Evolutionary conservation across 2,113 vertebrate species (phyloP).

Genomic region (Smithornis capensis): DNA sequence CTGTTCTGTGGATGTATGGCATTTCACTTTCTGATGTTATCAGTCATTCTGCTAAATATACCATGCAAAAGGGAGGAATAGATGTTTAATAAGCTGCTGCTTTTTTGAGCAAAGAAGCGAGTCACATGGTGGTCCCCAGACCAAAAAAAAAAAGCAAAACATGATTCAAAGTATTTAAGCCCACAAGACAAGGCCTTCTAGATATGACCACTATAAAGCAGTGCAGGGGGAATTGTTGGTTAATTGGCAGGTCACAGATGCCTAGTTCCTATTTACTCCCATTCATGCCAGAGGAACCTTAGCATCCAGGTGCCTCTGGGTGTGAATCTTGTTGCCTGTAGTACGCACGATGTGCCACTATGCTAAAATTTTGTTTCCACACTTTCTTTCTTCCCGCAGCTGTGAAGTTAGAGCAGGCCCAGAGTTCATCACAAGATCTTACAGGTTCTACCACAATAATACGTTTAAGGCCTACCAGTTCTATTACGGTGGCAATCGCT

Average conservation of each 20-base stretch:
- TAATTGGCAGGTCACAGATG: background rate
- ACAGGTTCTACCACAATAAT: slow-evolving; percentile 90
- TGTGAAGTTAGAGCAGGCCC: slow-evolving; percentile 95
- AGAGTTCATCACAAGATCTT: slow-evolving; percentile 95
- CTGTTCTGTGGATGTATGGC: background rate
- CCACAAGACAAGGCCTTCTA: background rate
- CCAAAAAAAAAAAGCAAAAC: background rate
- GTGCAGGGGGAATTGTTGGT: background rate
- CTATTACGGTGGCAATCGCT: slow-evolving; percentile 84
- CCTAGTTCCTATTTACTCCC: background rate
- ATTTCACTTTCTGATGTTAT: background rate
- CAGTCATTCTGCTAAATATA: background rate
- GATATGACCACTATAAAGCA: background rate
- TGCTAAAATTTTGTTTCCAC: background rate
- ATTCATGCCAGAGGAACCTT: background rate
- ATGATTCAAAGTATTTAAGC: background rate
- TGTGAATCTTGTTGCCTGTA: background rate
- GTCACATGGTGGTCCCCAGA: background rate
- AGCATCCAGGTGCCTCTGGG: background rate
- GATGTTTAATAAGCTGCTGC: background rate
- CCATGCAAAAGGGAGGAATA: background rate
- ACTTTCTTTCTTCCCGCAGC: slow-evolving; percentile 64
- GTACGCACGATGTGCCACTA: background rate
- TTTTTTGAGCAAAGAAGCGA: background rate
- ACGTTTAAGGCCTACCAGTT: slow-evolving; percentile 89